Evolutionary conservation across 2,113 vertebrate genomes (phyloP).

Genomic region (Cephalopholis sonnerati): DNA sequence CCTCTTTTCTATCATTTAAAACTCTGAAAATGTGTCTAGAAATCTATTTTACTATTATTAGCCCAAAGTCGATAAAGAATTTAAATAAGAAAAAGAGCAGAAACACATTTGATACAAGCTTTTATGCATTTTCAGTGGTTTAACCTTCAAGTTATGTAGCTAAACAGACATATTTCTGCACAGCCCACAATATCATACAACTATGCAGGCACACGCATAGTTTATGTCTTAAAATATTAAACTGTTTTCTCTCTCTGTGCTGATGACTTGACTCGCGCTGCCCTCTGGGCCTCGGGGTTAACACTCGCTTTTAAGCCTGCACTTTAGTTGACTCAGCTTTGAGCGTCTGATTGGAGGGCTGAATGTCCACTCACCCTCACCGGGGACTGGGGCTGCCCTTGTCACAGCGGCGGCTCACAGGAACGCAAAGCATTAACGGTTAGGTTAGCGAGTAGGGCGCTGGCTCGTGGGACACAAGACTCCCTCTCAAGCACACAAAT

Average conservation of each 20-base stretch:
- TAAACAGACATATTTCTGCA: background rate
- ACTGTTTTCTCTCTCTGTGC: background rate
- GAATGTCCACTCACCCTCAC: constrained; percentile 6
- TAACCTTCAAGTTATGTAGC: background rate
- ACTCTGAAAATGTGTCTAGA: background rate
- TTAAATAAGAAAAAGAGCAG: background rate
- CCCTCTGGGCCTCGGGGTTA: constrained; percentile 22
- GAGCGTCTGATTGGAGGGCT: constrained; percentile 29
- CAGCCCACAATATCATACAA: background rate
- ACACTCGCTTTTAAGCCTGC: constrained; percentile 43
- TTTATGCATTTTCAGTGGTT: background rate
- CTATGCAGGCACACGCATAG: background rate
- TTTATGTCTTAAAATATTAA: constrained; percentile 15
- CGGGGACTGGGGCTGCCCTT: background rate
- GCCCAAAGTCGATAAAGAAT: background rate
- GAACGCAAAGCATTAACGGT: background rate
- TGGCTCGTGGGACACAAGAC: background rate
- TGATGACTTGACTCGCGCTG: background rate
- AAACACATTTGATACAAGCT: background rate
- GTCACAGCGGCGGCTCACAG: background rate
- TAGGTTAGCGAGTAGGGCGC: background rate
- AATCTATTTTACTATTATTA: background rate
- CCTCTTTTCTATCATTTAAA: background rate
- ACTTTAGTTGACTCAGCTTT: constrained; percentile 35
- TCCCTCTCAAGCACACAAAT: background rate